Evolutionary conservation across 2,888 invertebrate genomes (phyloP).

Genomic region (Belgica antarctica): DNA sequence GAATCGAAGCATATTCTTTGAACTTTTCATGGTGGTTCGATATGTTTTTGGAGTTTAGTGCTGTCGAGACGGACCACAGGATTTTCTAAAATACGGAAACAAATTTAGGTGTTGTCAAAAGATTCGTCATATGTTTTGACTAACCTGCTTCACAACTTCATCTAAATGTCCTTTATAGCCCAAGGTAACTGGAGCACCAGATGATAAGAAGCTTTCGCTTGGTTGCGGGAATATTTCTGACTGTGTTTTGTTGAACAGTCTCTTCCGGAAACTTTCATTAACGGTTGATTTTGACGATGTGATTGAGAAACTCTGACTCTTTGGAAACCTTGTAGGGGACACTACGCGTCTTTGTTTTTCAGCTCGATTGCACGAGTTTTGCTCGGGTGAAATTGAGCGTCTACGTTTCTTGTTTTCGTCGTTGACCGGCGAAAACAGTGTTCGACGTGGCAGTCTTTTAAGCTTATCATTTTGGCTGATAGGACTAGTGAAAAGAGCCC

Average conservation of each 20-base stretch:
- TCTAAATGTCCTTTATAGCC: constrained; percentile 19
- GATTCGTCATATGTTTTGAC: neutral
- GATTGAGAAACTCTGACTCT: constrained; percentile 54
- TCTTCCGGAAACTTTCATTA: constrained; percentile 34
- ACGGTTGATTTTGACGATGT: constrained; percentile 37
- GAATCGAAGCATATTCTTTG: constrained; percentile 65
- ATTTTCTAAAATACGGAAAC: constrained; percentile 62
- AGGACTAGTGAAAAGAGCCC: constrained; percentile 75
- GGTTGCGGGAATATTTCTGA: constrained; percentile 21
- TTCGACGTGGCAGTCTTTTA: constrained; percentile 64
- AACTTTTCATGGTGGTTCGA: constrained; percentile 68
- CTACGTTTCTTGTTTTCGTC: constrained; percentile 57
- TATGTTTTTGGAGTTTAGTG: constrained; percentile 69
- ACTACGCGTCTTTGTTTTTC: constrained; percentile 26
- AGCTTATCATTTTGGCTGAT: constrained; percentile 54
- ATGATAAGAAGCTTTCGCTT: neutral
- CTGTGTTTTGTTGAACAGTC: constrained; percentile 11
- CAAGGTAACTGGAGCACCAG: neutral
- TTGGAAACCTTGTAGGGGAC: constrained; percentile 50
- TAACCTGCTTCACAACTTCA: constrained; percentile 17
- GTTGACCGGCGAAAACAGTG: constrained; percentile 64
- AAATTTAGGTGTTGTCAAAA: neutral
- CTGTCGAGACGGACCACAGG: constrained; percentile 77
- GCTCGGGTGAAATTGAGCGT: constrained; percentile 50
- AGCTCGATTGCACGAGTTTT: constrained; percentile 45